phyloP scores from a whole-genome alignment of 2,113 vertebrate species.

The Eptatretus burgeri region DNA sequence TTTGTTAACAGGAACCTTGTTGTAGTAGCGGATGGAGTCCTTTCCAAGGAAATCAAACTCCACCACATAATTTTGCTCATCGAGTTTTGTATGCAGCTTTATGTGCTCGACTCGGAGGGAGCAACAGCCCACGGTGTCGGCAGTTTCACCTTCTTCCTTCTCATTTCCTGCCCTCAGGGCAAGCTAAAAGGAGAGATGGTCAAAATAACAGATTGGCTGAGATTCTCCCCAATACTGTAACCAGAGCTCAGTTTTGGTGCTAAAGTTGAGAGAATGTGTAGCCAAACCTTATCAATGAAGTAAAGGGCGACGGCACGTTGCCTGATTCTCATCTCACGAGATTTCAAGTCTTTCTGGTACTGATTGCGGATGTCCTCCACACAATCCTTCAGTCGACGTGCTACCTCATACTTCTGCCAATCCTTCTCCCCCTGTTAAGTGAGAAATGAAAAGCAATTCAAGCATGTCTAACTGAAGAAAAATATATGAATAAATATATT shows the following conservation, averaged over 20 bases:
- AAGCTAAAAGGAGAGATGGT: conserved; percentile 21
- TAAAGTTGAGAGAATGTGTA: background rate
- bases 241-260: too few species aligned
- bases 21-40: conserved; percentile 92
- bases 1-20: conserved; percentile 86
- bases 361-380: conserved; percentile 57
- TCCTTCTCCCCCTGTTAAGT: conserved; percentile 58
- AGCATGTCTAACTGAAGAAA: too few species aligned
- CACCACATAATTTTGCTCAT: conserved; percentile 71
- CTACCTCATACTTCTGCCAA: conserved; percentile 90
- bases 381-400: conserved; percentile 56
- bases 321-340: conserved; percentile 81
- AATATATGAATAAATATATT: too few species aligned
- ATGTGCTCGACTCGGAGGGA: conserved; percentile 78
- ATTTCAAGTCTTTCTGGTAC: conserved; percentile 84
- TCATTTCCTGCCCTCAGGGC: conserved; percentile 81
- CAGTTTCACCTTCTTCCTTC: conserved; percentile 85
- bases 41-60: conserved; percentile 89
- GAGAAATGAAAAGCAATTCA: background rate
- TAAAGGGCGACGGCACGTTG: conserved; percentile 76
- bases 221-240: too few species aligned
- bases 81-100: conserved; percentile 46
- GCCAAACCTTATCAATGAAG: conserved; percentile 73
- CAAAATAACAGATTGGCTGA: background rate
- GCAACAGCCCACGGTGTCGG: conserved; percentile 79